These are phyloP conservation scores for Spicauda simplicius DNA, from an alignment of 2,888 invertebrate genomes.

Conservation along the genomic window DNA sequence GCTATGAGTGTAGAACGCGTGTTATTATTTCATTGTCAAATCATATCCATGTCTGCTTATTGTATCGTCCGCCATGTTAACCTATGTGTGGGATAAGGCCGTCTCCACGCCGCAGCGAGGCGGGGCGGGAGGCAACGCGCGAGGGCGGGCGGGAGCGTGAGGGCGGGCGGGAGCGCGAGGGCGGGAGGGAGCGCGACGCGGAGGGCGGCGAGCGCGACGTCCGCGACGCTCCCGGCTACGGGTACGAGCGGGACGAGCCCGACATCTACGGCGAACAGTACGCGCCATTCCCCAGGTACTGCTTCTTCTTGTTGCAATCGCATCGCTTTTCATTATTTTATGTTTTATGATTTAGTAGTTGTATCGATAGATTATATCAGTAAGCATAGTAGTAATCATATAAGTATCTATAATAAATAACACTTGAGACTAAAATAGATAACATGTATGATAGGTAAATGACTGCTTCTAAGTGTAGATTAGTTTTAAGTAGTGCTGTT, in stretches of 20 bases:
- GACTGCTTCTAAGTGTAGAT: too few relatives aligned
- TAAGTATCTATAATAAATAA: too few relatives aligned
- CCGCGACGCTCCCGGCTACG: conserved; percentile 39
- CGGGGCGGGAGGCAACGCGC: conserved; percentile 43
- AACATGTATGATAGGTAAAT: too few relatives aligned
- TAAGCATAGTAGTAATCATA: background rate
- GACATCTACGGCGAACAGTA: conserved; percentile 77
- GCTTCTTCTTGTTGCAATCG: background rate
- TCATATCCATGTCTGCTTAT: too few relatives aligned
- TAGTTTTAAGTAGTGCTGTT: too few relatives aligned
- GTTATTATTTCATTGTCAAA: too few relatives aligned
- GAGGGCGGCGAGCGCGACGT: conserved; percentile 40
- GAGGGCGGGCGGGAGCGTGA: conserved; percentile 44
- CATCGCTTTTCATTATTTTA: background rate
- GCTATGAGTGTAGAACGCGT: too few relatives aligned
- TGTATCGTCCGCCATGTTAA: conserved; percentile 26
- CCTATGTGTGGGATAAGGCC: conserved; percentile 53
- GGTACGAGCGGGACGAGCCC: conserved; percentile 67
- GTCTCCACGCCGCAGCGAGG: conserved; percentile 67
- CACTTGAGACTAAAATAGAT: too few relatives aligned
- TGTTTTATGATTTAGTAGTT: background rate
- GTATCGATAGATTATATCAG: background rate
- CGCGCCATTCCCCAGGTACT: conserved; percentile 65
- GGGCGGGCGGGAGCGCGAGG: conserved; percentile 46
- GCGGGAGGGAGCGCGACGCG: conserved; percentile 38